Conservation (phyloP, 2,888 invertebrate genomes). For the Ryuthela nishihirai region DNA sequence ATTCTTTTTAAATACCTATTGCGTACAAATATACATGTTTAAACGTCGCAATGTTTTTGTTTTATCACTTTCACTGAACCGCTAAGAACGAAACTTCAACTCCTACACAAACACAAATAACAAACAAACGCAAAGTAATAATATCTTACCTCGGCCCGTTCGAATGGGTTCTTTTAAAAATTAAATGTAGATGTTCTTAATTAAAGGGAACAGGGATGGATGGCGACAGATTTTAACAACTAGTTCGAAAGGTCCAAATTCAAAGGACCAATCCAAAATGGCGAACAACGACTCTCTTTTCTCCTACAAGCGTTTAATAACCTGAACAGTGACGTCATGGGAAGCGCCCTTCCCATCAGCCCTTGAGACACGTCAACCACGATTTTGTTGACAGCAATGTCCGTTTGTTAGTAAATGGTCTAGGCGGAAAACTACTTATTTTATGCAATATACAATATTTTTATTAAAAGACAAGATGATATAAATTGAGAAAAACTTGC, state of each 20-base stretch:
- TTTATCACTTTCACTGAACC: no score
- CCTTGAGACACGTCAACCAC: conserved; percentile 8
- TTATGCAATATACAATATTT: no score
- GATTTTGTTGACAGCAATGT: no score
- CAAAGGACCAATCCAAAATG: conserved; percentile 36
- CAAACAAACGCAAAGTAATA: conserved; percentile 19
- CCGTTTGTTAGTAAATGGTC: no score
- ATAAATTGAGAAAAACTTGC: no score
- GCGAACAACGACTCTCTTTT: conserved; percentile 35
- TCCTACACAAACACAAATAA: neutral
- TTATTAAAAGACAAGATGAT: no score
- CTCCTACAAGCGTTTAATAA: conserved; percentile 38
- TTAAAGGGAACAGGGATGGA: conserved; percentile 30
- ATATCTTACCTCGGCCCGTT: conserved; percentile 37
- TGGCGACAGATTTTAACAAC: conserved; percentile 34
- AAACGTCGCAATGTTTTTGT: no score
- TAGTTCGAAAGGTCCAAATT: conserved; percentile 34
- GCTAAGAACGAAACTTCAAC: no score
- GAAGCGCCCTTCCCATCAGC: conserved; percentile 36
- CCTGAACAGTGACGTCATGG: conserved; percentile 36
- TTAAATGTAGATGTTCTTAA: conserved; percentile 15
- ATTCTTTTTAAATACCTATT: no score
- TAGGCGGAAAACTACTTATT: no score
- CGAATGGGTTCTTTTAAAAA: conserved; percentile 30
- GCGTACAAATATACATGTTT: no score